Conservation (phyloP, 2,797 vertebrate genomes). For the Microctenopoma stevenorrisi region DNA sequence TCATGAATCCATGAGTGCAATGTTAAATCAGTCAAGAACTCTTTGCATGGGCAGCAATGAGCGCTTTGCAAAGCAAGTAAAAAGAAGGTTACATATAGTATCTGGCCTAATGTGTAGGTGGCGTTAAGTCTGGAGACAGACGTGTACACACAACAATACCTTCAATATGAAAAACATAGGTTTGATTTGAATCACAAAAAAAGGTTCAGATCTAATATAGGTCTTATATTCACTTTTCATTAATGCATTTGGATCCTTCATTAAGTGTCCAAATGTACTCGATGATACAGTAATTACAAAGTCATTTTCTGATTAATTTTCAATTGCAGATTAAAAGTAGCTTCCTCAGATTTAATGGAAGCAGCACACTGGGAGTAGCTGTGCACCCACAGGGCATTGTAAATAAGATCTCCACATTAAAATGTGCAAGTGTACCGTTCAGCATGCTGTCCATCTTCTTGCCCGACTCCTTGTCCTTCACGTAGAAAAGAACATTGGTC, state of each 20-base stretch:
- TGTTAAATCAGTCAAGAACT: background rate
- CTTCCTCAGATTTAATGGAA: constrained; percentile 10
- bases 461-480: constrained; percentile 85
- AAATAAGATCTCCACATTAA: constrained; percentile 52
- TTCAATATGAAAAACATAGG: background rate
- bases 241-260: background rate
- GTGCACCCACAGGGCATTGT: constrained; percentile 30
- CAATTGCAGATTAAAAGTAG: constrained; percentile 43
- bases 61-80: background rate
- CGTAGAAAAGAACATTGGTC: constrained; percentile 88
- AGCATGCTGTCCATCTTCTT: constrained; percentile 96
- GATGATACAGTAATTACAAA: constrained; percentile 28
- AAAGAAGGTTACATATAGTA: background rate
- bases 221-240: background rate
- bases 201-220: constrained; percentile 5
- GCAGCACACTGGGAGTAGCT: constrained; percentile 20
- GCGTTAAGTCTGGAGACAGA: background rate
- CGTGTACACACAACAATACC: background rate
- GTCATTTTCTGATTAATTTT: constrained; percentile 42
- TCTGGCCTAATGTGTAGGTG: background rate
- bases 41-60: background rate
- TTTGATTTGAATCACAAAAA: background rate
- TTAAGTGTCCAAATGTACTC: constrained; percentile 33
- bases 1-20: too few species aligned
- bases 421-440: constrained; percentile 82